phyloP scores from a whole-genome alignment of 1,140 invertebrate species.

The Aleiodes sp. region DNA sequence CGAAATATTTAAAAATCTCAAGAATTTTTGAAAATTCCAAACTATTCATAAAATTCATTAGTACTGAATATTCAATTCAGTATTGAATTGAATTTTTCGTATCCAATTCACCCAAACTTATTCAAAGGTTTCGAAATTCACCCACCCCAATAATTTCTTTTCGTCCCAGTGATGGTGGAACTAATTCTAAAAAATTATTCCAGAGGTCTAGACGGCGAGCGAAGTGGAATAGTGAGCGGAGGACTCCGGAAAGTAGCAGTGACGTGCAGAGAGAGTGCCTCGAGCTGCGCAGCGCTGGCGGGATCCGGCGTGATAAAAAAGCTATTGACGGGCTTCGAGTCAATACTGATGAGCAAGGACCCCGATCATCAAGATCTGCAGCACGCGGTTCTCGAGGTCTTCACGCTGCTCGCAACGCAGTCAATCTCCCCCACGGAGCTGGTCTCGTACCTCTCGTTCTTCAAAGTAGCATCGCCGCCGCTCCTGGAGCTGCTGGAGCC shows the following conservation, averaged over 20 bases:
- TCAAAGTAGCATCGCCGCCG: slow-evolving; percentile 67
- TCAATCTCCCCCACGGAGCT: slow-evolving; percentile 68
- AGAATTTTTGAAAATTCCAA: background rate
- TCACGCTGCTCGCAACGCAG: slow-evolving; percentile 68
- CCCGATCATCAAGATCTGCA: slow-evolving; percentile 66
- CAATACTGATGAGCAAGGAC: slow-evolving; percentile 51
- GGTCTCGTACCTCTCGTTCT: slow-evolving; percentile 67
- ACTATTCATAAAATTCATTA: background rate
- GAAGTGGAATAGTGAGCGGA: slow-evolving; percentile 48
- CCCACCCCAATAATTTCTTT: no score
- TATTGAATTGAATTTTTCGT: background rate
- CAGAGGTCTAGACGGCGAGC: slow-evolving; percentile 57
- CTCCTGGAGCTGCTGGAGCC: slow-evolving; percentile 66
- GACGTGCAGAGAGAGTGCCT: slow-evolving; percentile 62
- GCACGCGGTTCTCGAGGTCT: slow-evolving; percentile 69
- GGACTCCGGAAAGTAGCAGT: slow-evolving; percentile 56
- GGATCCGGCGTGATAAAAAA: slow-evolving; percentile 57
- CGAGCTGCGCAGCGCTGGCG: slow-evolving; percentile 61
- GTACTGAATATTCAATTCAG: no score
- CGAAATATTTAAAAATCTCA: background rate
- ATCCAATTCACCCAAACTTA: background rate
- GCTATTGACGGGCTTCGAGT: slow-evolving; percentile 60
- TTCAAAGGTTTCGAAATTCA: no score
- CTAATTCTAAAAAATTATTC: no score
- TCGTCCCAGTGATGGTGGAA: no score